Base-by-base conservation (phyloP, 2,113 vertebrate species). In the Gila orcuttii region DNA sequence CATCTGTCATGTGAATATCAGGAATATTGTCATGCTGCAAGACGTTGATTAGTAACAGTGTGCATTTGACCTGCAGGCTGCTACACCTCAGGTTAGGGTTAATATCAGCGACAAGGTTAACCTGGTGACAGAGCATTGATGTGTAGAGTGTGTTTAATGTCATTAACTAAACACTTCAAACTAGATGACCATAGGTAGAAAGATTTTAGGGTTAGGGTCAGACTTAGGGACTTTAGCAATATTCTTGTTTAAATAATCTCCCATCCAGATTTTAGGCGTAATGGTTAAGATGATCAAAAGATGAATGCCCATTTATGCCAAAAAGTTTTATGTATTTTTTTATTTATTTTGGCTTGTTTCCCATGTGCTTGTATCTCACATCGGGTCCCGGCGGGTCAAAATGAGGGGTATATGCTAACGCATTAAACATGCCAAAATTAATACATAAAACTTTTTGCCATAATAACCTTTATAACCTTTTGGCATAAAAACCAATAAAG, bases 1-100 rank as follows among this genome's bases (percentile, higher is more conserved):
- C 52, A 21, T 75, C 86, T 77, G 83, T 83, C 86, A 19, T 39
- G 79, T 15, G 12, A 68, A 79, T 42, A 62, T 74, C 78, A 75
- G 55, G 15, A 68, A 64, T 47, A 73, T 76, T 13, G 62, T 71
- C 62, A n/a, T 62, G 10, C 82, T 28, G 69, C 83, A 45, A 64
- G 28, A 69, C 10, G 25, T 3, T 50, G 55, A 89, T 57, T 60
- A 50, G 47, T 71, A 57, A 81, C 75, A 62, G 57, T 57, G 50
- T 36, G 50, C 60, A 15, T 83, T 73, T 66, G 68, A 39, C 36
- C 23, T 55, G 71, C 19, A 47, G 60, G 10, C 25, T 82, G 39
- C 11, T 23, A 31, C 25, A 69, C 47, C 62, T 82, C 33, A 7
- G 12, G 25, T 50, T 39, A 66, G 25, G 42, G 64, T 50, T 52